Evolutionary conservation across 1,140 invertebrate species (phyloP).

Genomic region (Octopus sinensis): DNA sequence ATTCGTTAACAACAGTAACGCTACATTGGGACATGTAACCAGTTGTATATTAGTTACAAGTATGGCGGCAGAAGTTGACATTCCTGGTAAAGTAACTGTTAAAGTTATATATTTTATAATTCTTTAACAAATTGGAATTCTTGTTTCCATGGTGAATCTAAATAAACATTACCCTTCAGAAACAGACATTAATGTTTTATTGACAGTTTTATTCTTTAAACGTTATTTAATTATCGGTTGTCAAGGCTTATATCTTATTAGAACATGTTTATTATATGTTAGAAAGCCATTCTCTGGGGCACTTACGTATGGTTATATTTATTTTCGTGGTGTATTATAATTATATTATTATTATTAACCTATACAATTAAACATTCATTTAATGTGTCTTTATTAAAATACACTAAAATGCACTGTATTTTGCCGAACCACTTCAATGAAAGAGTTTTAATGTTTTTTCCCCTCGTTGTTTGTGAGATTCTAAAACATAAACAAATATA

Average conservation of each 20-base stretch:
- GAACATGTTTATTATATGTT: neutral
- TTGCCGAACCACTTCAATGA: no score
- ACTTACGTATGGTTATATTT: no score
- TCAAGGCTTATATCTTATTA: neutral
- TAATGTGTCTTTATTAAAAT: no score
- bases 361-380: no score
- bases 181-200: neutral
- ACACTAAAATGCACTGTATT: no score
- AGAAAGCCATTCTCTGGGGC: no score
- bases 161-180: neutral
- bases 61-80: constrained; percentile 52
- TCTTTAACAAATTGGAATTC: neutral
- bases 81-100: constrained; percentile 43
- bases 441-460: no score
- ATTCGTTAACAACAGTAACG: neutral
- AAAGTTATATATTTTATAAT: constrained; percentile 10
- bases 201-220: neutral
- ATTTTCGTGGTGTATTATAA: no score
- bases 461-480: no score
- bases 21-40: neutral
- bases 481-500: no score
- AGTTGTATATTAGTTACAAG: constrained; percentile 36
- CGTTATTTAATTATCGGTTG: neutral
- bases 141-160: neutral
- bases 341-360: no score